Base-by-base conservation (phyloP, 1,140 invertebrate species). In the Tribolium castaneum region DNA sequence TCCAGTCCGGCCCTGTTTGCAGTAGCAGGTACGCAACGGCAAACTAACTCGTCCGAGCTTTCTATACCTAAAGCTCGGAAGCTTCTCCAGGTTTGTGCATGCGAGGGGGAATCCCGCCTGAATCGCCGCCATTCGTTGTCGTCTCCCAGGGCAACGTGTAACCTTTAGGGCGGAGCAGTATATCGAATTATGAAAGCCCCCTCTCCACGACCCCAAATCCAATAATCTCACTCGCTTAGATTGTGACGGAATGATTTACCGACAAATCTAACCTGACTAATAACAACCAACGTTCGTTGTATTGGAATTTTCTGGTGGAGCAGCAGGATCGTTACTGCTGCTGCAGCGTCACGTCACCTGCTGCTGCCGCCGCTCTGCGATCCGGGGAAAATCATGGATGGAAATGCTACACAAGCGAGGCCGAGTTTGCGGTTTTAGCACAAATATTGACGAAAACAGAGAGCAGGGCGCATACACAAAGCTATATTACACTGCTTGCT, bases 181-280 rank as follows among this genome's bases (percentile, higher is more conserved):
- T 83, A 82, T 83, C 75, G 82, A 82, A 80, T 76, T 83, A 81
- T 77, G 71, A 80, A 75, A 50, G 54, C 72, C 35, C 49, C 50
- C 51, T 51, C 75, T 22, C 45, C 39, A 52, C 62, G 71, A 66
- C 71, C 77, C 77, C 59, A 83, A 83, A 83, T 83, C 83, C 83
- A 83, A 82, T 83, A 83, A 83, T 83, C 80, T 80, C 77, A 73
- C 78, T 81, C 81, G 82, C 81, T 83, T 83, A 82, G 80, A 82
- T 82, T 83, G 80, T 82, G 81, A 82, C 80, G 79, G 81, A 78
- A 81, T 80, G 83, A 83, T 83, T 82, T 83, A 83, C 80, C 78
- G 80, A 81, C 81, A 82, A 83, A 83, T 83, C 79, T 35, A 66
- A 66, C 54, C 54, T 25, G 19, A 59, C 54, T 59, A 59, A 59